Percentiles rank a stretch among this genome's conserved stretches.
phyloP scores from a whole-genome alignment of 2,113 vertebrate species.

The Neolamprologus modestus region DNA sequence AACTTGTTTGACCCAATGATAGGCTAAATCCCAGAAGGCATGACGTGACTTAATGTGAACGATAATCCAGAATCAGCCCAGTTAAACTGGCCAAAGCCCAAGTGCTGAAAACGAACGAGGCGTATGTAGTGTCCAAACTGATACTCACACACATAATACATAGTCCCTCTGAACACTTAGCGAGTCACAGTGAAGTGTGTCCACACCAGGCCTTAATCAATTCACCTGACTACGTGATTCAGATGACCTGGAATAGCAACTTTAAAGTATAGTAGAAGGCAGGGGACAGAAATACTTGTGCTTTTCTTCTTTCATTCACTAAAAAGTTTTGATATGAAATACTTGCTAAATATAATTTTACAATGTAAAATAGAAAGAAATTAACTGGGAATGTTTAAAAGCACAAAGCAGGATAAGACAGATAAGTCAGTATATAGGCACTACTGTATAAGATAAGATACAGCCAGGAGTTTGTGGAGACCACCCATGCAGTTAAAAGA shows the following conservation, averaged over 20 bases:
- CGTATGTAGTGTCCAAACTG: neutral
- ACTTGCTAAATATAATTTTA: neutral
- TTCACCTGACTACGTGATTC: neutral
- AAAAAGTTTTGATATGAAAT: neutral
- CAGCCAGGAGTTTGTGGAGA: neutral
- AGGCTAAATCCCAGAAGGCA: neutral
- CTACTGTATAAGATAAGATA: neutral
- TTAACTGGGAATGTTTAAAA: neutral
- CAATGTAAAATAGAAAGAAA: neutral
- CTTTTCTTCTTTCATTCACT: neutral
- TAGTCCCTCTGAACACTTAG: neutral
- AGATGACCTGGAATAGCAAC: neutral
- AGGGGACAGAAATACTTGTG: neutral
- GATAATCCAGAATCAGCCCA: neutral
- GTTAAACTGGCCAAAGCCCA: neutral
- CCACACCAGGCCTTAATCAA: neutral
- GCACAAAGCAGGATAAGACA: neutral
- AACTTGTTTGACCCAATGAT: neutral
- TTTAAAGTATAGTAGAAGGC: neutral
- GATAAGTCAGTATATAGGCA: neutral
- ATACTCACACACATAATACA: neutral
- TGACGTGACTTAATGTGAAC: neutral
- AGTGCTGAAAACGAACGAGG: neutral
- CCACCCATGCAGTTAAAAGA: neutral
- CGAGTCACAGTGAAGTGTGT: neutral